Conservation (phyloP, 2,113 vertebrate genomes). For the Kobus ellipsiprymnus region DNA sequence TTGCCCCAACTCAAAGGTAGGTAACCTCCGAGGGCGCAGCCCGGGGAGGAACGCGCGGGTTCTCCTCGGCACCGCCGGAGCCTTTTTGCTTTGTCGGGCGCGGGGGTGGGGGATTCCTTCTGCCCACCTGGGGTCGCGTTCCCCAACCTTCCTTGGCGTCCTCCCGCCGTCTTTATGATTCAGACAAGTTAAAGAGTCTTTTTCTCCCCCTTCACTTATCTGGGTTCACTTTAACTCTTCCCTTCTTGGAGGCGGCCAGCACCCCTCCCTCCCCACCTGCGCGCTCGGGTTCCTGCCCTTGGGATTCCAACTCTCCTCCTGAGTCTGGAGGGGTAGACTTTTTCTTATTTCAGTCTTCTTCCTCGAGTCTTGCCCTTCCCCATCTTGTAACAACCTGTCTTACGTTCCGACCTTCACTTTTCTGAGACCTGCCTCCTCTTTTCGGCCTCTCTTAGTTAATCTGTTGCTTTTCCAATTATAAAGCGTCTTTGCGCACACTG, state of each 20-base stretch:
- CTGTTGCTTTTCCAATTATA: not conserved
- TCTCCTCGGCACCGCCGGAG: not conserved
- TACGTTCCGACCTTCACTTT: not conserved
- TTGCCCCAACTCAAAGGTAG: constrained; percentile 96
- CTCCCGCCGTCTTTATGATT: not conserved
- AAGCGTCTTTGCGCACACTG: not conserved
- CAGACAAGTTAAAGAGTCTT: not conserved
- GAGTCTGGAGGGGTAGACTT: not conserved
- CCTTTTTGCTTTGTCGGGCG: not conserved
- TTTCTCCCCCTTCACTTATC: not conserved
- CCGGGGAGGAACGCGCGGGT: too few relatives aligned
- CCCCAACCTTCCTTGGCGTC: not conserved
- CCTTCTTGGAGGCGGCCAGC: not conserved
- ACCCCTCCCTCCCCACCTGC: not conserved
- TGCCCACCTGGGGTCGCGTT: not conserved
- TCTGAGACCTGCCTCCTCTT: not conserved
- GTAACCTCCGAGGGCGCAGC: constrained; percentile 60
- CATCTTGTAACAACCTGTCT: not conserved
- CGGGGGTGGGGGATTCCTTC: not conserved
- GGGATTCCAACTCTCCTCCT: not conserved
- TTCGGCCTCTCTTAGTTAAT: not conserved
- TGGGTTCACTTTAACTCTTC: not conserved
- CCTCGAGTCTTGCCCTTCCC: not conserved
- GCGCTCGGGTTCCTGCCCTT: not conserved
- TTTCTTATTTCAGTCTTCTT: not conserved